A percentile compares a stretch with the other conserved stretches of the same genome.
phyloP scores from a whole-genome alignment of 1,140 invertebrate genomes.

The Formica exsecta region DNA sequence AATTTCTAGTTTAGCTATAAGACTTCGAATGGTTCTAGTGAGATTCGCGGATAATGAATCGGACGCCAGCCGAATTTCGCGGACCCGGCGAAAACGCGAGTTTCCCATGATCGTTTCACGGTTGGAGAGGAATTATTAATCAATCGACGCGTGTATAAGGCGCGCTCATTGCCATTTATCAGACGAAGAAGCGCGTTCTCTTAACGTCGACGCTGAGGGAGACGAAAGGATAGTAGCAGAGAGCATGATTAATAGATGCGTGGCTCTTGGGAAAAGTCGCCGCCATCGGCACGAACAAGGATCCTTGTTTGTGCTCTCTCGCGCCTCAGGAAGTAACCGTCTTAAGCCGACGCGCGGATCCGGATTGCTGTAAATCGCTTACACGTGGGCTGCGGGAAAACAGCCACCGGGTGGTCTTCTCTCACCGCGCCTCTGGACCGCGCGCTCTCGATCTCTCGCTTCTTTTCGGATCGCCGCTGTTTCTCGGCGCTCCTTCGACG shows the following conservation, averaged over 20 bases:
- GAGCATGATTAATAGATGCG: constrained; percentile 74
- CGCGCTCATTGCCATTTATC: constrained; percentile 75
- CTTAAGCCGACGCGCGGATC: constrained; percentile 44
- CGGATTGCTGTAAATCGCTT: constrained; percentile 62
- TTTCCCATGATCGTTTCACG: constrained; percentile 69
- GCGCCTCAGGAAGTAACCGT: constrained; percentile 49
- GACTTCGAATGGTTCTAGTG: neutral
- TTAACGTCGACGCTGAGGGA: constrained; percentile 56
- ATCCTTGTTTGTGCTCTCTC: constrained; percentile 61
- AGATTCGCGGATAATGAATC: neutral
- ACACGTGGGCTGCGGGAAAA: constrained; percentile 63
- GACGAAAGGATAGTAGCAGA: constrained; percentile 24
- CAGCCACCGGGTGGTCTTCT: constrained; percentile 58
- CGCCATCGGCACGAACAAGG: constrained; percentile 51
- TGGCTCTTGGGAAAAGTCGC: constrained; percentile 69
- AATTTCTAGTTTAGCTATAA: neutral
- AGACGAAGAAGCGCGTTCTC: constrained; percentile 67
- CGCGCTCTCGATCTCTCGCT: constrained; percentile 43
- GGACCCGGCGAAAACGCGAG: constrained; percentile 46
- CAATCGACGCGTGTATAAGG: constrained; percentile 59
- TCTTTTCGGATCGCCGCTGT: constrained; percentile 44
- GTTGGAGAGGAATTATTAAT: constrained; percentile 71
- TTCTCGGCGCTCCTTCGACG: constrained; percentile 54
- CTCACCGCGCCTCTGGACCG: constrained; percentile 32
- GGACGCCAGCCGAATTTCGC: neutral